Percentiles rank a stretch among this genome's conserved stretches.
Evolutionary conservation across 37 sponge, comb jelly and placozoan species (phyloP).

Genomic region (Aplysina aerophoba): DNA sequence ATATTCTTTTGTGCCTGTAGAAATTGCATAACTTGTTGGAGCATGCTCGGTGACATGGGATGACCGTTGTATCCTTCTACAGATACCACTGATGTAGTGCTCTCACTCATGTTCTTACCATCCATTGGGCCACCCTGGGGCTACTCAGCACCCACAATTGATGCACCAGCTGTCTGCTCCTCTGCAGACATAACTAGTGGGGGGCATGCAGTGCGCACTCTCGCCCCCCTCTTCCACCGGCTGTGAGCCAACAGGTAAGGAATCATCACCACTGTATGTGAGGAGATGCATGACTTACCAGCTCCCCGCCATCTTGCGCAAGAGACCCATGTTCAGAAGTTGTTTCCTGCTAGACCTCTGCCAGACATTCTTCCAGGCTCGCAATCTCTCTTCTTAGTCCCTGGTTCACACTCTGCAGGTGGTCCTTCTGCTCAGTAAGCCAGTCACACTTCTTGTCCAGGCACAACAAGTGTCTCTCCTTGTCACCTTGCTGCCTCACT

Average conservation of each 20-base stretch:
- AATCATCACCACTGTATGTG: not conserved
- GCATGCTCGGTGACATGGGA: not conserved
- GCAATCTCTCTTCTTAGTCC: not conserved
- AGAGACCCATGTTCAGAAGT: not conserved
- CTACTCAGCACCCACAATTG: not conserved
- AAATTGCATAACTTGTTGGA: too few relatives aligned
- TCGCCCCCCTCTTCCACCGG: not conserved
- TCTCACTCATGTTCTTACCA: not conserved
- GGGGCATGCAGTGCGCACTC: too few relatives aligned
- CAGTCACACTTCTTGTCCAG: not conserved
- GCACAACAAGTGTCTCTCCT: not conserved
- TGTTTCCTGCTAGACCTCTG: not conserved
- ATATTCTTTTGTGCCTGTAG: too few relatives aligned
- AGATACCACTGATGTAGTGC: not conserved
- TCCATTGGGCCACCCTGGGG: not conserved
- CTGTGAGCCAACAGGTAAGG: not conserved
- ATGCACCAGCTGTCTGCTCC: too few relatives aligned
- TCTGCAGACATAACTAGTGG: too few relatives aligned
- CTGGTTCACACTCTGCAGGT: not conserved
- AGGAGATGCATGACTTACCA: not conserved
- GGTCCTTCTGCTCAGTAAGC: not conserved
- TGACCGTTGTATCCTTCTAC: not conserved
- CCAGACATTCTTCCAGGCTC: not conserved
- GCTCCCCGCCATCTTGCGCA: not conserved
- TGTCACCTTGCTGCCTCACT: slow-evolving; percentile 1